Evolutionary conservation across 1,140 invertebrate species (phyloP), one percentile per base, ranked within the genome.

Genomic region (Drosophila navojoa): DNA sequence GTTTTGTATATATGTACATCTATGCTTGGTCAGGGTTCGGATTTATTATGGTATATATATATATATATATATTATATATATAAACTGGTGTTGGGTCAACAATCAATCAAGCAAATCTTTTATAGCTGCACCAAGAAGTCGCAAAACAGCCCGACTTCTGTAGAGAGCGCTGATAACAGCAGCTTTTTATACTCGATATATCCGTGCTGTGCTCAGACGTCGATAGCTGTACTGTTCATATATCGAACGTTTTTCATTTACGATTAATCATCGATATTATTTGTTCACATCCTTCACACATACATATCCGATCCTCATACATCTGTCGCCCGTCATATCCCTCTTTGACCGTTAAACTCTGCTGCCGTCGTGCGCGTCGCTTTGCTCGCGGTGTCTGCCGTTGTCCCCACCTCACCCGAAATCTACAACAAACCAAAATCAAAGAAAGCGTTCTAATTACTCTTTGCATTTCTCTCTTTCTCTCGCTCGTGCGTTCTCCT

Each of bases 341-440:
- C n/a, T 45, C 4, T 7, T 47, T 38, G 13, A 52, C 27, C 32
- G 6, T 45, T 66, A 22, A 27, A 9, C 52, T 66, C 49, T 50
- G 58, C 63, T 67, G 70, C 62, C 67, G 63, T 76, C 67, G 75
- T 61, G 75, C 64, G 75, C 60, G 81, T 79, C 66, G 81, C 75
- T 79, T 89, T 86, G 82, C 79, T 87, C 76, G 82, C 77, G 76
- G 76, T 87, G 67, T 72, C 67, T 64, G 49, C 49, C 63, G 49
- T 19, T 58, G 32, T 16, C 45, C 44, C 64, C 49, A 45, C 22
- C 69, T 42, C 16, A 42, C 16, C 27, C 52, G 35, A 58, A n/a
- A 15, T 16, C 42, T 29, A 62, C 13, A 35, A 29, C 47, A 27
- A 42, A 16, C 16, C 19, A 7, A 59, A 49, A 70, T 49, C 9